These are phyloP conservation scores for Columba livia DNA, from an alignment of 2,113 vertebrate genomes.

Conservation along the genomic window DNA sequence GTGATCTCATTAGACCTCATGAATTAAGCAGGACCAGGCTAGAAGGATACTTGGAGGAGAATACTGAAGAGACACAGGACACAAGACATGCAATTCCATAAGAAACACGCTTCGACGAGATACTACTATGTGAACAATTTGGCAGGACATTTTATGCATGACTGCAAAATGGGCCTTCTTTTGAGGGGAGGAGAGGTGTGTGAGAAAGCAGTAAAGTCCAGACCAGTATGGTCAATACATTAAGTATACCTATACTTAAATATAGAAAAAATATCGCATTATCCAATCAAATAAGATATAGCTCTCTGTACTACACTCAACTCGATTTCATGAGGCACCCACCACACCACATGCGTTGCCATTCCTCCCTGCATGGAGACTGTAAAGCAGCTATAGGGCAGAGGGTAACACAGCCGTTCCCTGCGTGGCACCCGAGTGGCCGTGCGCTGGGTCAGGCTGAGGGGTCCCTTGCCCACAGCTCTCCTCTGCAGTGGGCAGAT, in stretches of 20 bases:
- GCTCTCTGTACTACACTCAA: not conserved
- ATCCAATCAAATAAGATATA: not conserved
- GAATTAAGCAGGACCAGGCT: not conserved
- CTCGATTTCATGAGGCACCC: not conserved
- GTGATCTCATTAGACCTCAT: not conserved
- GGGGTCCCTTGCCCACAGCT: not conserved
- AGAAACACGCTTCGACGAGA: not conserved
- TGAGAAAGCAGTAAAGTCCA: not conserved
- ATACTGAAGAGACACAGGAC: not conserved
- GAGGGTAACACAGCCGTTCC: not conserved
- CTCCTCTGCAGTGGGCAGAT: not conserved
- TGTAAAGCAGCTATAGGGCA: too few species aligned
- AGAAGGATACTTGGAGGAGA: not conserved
- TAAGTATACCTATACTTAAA: not conserved
- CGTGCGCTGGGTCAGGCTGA: fast-evolving
- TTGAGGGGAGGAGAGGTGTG: not conserved
- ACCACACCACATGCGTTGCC: not conserved
- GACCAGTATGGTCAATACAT: not conserved
- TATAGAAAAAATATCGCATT: not conserved
- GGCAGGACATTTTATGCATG: not conserved
- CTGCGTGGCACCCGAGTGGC: not conserved
- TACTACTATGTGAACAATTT: not conserved
- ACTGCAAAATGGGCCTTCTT: not conserved
- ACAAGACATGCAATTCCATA: not conserved
- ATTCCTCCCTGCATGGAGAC: not conserved